These are phyloP conservation scores for Hemibagrus guttatus DNA, from an alignment of 2,797 vertebrate species.

Conservation along the genomic window DNA sequence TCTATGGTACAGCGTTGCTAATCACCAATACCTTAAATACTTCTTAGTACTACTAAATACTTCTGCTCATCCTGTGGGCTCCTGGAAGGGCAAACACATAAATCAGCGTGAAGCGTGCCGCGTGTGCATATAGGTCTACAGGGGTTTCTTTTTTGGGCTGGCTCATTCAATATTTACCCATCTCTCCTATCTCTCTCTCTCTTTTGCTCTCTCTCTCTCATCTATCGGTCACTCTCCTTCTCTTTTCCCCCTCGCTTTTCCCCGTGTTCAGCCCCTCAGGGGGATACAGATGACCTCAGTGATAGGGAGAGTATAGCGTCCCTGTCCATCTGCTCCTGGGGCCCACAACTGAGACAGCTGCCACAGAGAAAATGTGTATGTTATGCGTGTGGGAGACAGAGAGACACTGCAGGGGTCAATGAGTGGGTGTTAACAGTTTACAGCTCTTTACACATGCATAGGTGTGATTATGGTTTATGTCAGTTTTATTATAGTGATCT, in stretches of 20 bases:
- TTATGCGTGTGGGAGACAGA: not conserved
- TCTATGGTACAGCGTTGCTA: not conserved
- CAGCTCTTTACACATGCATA: conserved; percentile 52
- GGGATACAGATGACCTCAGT: conserved; percentile 65
- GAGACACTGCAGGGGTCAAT: conserved; percentile 30
- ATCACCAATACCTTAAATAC: not conserved
- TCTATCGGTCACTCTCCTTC: not conserved
- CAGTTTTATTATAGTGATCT: conserved; percentile 31
- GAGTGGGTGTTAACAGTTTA: conserved; percentile 53
- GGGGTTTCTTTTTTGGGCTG: conserved; percentile 45
- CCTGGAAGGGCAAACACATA: conserved; percentile 44
- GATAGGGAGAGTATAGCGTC: conserved; percentile 64
- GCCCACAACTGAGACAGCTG: conserved; percentile 56
- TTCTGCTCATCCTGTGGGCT: too few species aligned
- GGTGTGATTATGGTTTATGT: conserved; percentile 51
- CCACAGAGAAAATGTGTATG: conserved; percentile 34
- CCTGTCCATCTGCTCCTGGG: conserved; percentile 57
- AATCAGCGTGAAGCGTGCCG: conserved; percentile 59
- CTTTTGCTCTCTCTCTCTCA: not conserved
- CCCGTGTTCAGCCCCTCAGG: conserved; percentile 43
- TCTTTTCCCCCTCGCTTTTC: not conserved
- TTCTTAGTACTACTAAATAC: too few species aligned
- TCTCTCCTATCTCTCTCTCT: not conserved
- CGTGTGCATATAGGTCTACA: conserved; percentile 47
- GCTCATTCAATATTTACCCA: not conserved